Conservation (phyloP, 1,140 invertebrate species). For the Camponotus floridanus region DNA sequence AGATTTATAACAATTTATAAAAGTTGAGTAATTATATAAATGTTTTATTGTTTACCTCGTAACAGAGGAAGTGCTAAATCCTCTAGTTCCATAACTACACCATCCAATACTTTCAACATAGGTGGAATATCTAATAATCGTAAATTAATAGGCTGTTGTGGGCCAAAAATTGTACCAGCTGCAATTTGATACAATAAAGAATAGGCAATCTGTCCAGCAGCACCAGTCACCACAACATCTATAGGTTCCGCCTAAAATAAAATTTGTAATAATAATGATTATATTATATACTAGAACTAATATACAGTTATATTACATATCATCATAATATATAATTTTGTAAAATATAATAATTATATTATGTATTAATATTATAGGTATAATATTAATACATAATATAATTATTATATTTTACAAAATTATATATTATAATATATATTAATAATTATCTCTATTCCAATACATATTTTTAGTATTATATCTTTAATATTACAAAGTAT, state of each 20-base stretch:
- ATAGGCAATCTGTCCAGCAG: slow-evolving; percentile 99
- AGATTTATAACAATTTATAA: not conserved
- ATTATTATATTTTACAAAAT: not conserved
- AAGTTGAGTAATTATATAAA: not conserved
- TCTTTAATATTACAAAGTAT: not conserved
- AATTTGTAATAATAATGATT: not conserved
- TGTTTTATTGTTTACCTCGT: slow-evolving; percentile 83
- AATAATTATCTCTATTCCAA: no score
- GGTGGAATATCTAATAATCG: slow-evolving; percentile 97
- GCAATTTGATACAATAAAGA: slow-evolving; percentile 97
- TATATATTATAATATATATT: not conserved
- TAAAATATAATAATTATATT: not conserved
- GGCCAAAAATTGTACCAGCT: slow-evolving; percentile 98
- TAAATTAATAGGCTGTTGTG: slow-evolving; percentile 94
- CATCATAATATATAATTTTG: no score
- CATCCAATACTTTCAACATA: slow-evolving; percentile 97
- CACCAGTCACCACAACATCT: slow-evolving; percentile 98
- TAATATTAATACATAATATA: no score
- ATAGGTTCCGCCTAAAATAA: slow-evolving; percentile 91
- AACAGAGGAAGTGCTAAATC: slow-evolving; percentile 98
- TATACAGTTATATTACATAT: no score
- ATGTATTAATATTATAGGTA: not conserved
- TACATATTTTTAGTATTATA: not conserved
- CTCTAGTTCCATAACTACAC: slow-evolving; percentile 98
- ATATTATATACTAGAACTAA: not conserved